phyloP scores from a whole-genome alignment of 1,140 invertebrate species.

The Nasonia giraulti region DNA sequence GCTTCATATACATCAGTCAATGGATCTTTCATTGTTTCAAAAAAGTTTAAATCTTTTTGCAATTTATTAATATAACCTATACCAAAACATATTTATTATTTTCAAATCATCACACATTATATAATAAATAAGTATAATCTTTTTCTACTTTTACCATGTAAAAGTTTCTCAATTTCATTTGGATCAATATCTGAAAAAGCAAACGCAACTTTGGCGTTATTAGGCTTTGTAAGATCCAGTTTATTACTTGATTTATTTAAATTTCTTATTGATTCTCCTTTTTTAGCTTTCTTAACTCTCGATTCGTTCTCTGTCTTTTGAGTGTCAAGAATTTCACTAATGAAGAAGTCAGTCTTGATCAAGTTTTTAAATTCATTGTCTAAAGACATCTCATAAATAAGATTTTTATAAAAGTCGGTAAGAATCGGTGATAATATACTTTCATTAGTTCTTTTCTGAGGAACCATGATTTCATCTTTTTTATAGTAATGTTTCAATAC shows the following conservation, averaged over 20 bases:
- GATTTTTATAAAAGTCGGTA: conserved; percentile 59
- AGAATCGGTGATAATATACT: conserved; percentile 42
- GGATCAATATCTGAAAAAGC: background rate
- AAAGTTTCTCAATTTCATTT: conserved; percentile 22
- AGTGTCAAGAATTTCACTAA: background rate
- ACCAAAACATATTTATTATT: conserved; percentile 1
- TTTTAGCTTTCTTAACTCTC: background rate
- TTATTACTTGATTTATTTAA: background rate
- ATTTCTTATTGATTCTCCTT: background rate
- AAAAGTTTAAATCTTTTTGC: conserved; percentile 53
- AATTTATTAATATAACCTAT: conserved; percentile 60
- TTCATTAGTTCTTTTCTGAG: conserved; percentile 57
- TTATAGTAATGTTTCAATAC: conserved; percentile 62
- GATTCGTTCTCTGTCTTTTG: background rate
- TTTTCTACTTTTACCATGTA: conserved; percentile 5
- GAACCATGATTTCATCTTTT: conserved; percentile 62
- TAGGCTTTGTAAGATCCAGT: background rate
- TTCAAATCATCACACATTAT: conserved; percentile 35
- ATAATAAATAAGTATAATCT: conserved; percentile 28
- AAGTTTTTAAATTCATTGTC: conserved; percentile 29
- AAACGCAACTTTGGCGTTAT: background rate
- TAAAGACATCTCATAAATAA: conserved; percentile 53
- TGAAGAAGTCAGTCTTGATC: background rate
- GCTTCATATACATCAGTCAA: conserved; percentile 57
- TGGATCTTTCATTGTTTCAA: conserved; percentile 59